Evolutionary conservation across 1,140 invertebrate genomes (phyloP).

Genomic region (Phthorimaea operculella): DNA sequence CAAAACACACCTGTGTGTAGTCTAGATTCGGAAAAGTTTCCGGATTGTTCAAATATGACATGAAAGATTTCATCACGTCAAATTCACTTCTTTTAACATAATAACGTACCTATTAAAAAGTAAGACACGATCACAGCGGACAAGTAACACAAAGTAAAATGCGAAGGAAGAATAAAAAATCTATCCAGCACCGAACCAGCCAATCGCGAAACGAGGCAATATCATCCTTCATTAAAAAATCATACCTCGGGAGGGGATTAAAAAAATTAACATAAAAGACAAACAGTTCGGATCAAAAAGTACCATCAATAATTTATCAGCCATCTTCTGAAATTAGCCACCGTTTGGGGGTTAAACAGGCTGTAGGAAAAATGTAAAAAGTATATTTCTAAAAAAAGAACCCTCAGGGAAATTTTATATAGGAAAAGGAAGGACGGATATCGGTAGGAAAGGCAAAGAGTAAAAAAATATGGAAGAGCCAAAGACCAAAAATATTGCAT

Average conservation of each 20-base stretch:
- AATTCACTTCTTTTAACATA: no score
- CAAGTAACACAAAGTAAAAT: no score
- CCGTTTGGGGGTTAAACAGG: not conserved
- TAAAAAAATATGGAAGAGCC: no score
- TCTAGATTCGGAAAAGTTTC: no score
- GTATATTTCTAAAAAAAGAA: not conserved
- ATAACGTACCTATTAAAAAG: no score
- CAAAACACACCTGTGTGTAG: no score
- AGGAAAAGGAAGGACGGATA: conserved; percentile 19
- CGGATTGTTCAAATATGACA: no score
- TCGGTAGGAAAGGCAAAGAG: no score
- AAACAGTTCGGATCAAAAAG: conserved; percentile 4
- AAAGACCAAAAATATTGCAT: no score
- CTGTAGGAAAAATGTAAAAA: not conserved
- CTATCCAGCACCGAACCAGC: not conserved
- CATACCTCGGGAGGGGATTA: conserved; percentile 4
- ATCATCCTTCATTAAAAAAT: not conserved
- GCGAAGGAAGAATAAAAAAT: no score
- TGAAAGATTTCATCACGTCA: no score
- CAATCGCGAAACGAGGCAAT: not conserved
- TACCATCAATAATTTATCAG: conserved; percentile 1
- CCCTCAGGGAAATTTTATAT: conserved; percentile 26
- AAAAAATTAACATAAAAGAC: conserved; percentile 4
- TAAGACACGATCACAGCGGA: no score
- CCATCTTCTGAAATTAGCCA: not conserved